Percentiles rank a stretch among this genome's conserved stretches.
phyloP scores from a whole-genome alignment of 2,113 vertebrate species.

The Pycnonotus jocosus region DNA sequence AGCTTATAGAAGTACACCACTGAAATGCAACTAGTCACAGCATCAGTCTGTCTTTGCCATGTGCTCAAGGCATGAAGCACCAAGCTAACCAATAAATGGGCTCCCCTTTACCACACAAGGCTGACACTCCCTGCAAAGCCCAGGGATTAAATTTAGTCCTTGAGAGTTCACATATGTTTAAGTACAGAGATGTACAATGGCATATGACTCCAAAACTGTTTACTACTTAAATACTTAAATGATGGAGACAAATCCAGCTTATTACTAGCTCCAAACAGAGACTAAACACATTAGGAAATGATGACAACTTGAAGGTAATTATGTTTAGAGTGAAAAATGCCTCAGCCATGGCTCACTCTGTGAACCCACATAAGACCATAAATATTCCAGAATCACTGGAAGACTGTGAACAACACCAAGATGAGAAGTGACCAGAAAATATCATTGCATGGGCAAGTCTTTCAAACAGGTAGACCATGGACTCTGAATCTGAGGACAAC shows the following conservation, averaged over 20 bases:
- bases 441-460: neutral
- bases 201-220: neutral
- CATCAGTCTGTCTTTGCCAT: neutral
- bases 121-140: neutral
- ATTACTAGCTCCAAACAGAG: neutral
- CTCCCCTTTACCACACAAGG: neutral
- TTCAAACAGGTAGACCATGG: neutral
- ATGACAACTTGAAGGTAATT: neutral
- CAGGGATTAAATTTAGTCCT: neutral
- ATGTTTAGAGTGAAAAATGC: slow-evolving; percentile 4
- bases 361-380: neutral
- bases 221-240: neutral
- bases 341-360: neutral
- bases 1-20: neutral
- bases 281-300: neutral
- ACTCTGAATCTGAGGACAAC: neutral
- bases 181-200: neutral
- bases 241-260: neutral
- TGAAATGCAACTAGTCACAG: neutral
- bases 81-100: neutral
- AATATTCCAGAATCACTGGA: neutral
- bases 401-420: neutral
- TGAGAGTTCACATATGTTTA: neutral
- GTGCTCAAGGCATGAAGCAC: neutral
- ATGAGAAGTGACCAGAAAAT: neutral